Evolutionary conservation across 2,113 vertebrate genomes (phyloP).

Genomic region (Leptodactylus fuscus): DNA sequence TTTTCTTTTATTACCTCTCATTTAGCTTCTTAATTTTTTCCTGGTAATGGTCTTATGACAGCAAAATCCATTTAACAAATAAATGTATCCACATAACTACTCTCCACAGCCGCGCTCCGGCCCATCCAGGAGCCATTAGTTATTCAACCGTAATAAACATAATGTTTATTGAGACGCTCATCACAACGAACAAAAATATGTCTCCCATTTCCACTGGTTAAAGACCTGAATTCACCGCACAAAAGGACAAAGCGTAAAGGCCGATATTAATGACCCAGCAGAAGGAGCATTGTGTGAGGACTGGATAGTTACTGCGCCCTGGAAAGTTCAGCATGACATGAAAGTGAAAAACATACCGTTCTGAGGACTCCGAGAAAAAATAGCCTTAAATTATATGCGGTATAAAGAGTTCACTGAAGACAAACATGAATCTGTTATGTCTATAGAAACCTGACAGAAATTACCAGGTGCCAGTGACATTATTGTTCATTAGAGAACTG

Average conservation of each 20-base stretch:
- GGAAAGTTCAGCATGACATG: background rate
- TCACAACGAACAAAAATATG: background rate
- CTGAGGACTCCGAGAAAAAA: too few species aligned
- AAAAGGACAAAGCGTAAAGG: background rate
- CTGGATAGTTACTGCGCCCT: too few species aligned
- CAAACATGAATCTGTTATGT: too few species aligned
- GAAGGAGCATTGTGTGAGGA: background rate
- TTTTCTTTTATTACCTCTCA: slow-evolving; percentile 24
- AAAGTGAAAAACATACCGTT: too few species aligned
- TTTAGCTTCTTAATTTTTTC: slow-evolving; percentile 21
- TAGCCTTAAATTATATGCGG: too few species aligned
- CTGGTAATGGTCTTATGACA: slow-evolving; percentile 32
- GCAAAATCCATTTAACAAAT: slow-evolving; percentile 26
- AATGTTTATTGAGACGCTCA: slow-evolving; percentile 27
- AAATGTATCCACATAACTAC: slow-evolving; percentile 21
- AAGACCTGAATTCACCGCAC: background rate
- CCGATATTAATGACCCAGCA: background rate
- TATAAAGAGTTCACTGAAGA: too few species aligned
- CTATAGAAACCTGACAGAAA: too few species aligned
- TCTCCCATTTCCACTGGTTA: background rate
- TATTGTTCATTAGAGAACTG: background rate
- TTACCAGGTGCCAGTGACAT: too few species aligned
- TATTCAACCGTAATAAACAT: slow-evolving; percentile 28
- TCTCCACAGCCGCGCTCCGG: background rate
- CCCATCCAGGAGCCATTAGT: slow-evolving; percentile 23